These are phyloP conservation scores for Drosophila fulvimacula DNA, from an alignment of 2,888 invertebrate species.

Conservation along the genomic window DNA sequence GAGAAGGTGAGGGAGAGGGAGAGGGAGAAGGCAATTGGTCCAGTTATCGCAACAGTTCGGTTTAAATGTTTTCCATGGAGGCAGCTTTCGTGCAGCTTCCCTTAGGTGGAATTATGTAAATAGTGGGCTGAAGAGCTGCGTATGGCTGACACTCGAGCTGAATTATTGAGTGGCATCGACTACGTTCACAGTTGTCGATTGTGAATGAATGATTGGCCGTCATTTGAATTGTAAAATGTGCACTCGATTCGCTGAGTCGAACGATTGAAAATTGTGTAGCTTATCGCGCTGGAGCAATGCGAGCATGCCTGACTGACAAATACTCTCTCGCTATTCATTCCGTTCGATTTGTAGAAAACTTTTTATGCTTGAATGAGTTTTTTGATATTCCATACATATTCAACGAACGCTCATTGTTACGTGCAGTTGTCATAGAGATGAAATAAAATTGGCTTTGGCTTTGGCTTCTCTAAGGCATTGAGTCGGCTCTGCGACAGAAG, in stretches of 20 bases:
- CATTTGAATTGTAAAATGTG: conserved; percentile 64
- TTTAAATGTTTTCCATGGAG: conserved; percentile 31
- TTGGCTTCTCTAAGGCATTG: not conserved
- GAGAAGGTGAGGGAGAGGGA: no score
- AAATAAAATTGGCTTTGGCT: not conserved
- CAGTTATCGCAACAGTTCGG: conserved; percentile 39
- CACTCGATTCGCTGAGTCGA: conserved; percentile 52
- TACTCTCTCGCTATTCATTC: not conserved
- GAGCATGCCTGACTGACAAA: not conserved
- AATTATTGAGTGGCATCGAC: conserved; percentile 45
- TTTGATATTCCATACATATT: not conserved
- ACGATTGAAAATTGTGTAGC: conserved; percentile 36
- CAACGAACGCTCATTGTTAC: not conserved
- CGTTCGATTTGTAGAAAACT: not conserved
- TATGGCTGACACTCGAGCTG: conserved; percentile 27
- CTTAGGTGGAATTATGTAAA: conserved; percentile 33
- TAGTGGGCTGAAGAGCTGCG: conserved; percentile 10
- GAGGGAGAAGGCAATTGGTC: not conserved
- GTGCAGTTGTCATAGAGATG: not conserved
- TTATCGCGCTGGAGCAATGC: conserved; percentile 1
- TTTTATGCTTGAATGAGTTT: not conserved
- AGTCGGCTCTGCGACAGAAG: not conserved
- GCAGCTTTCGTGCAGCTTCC: not conserved
- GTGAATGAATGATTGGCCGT: conserved; percentile 44
- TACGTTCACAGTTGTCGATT: conserved; percentile 25